Base-by-base conservation (phyloP, 1,140 invertebrate species). In the Ceratina australensis region DNA sequence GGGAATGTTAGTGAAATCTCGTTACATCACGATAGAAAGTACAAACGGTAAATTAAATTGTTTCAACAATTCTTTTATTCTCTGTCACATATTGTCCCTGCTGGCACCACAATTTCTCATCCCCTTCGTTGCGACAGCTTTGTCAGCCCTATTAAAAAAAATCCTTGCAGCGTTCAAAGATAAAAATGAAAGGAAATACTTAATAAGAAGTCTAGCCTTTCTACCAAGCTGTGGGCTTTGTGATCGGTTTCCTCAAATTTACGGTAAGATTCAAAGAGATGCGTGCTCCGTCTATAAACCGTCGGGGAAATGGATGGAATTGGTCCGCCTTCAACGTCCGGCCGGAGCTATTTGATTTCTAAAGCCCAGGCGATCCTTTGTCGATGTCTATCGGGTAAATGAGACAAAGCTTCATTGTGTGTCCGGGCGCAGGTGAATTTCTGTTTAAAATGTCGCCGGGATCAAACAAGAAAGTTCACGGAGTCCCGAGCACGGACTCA, bases 381-480 rank as follows among this genome's bases (percentile, higher is more conserved):
- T 79, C 77, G 71, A 63, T 67, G 66, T 28, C 20, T 33, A 65
- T 66, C 72, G 61, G 63, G 64, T 78, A 71, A 76, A 79, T 68
- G 78, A 79, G 72, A 82, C 79, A 82, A 82, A 79, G 78, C 65
- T 20, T 22, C 71, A 24, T 54, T 33, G 24, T 42, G 28, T 42
- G 33, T 10, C 28, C 20, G 57, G 18, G 59, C 42, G 33, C 42
- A 42, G 54, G 72, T 79, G 78, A 73, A 20, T 72, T 57, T 57
- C 64, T 69, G 18, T 60, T 52, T 54, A 60, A 74, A 78, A 73
- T 61, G 66, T 74, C 28, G 65, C 67, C 52, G 52, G 52, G 26
- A 59, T 79, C 64, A 57, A 81, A 73, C 76, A 50, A 60, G 26
- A 47, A 74, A 72, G 61, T 74, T 69, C 18, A 15, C 54, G 12